Percentiles rank a stretch among this genome's conserved stretches.
Conservation (phyloP, 2,797 vertebrate species). For the Sandelia bainsii region DNA sequence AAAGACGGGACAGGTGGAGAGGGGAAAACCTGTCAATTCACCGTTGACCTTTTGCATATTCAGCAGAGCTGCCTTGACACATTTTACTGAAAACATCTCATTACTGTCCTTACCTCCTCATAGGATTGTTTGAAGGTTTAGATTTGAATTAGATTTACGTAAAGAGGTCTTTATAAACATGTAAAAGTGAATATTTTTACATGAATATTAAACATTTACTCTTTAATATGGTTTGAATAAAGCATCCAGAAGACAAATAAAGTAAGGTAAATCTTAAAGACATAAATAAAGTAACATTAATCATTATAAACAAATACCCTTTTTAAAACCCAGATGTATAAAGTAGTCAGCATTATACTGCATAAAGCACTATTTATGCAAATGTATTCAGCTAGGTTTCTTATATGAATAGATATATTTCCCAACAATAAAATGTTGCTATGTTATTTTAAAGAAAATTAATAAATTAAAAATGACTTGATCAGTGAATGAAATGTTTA, state of each 20-base stretch:
- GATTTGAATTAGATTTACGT: no score
- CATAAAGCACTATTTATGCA: neutral
- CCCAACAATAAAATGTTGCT: no score
- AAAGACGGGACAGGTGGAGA: conserved; percentile 59
- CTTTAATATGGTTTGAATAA: no score
- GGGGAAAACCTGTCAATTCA: conserved; percentile 23
- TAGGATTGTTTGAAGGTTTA: no score
- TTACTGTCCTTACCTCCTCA: neutral
- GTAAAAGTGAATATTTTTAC: no score
- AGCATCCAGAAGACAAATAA: neutral
- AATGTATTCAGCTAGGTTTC: no score
- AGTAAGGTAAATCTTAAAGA: neutral
- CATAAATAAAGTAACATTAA: neutral
- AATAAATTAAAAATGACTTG: no score
- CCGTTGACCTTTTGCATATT: neutral
- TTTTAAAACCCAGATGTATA: neutral
- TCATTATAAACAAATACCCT: neutral
- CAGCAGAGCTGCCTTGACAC: conserved; percentile 3
- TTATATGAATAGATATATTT: no score
- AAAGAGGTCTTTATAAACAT: no score
- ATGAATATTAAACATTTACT: no score
- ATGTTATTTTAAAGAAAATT: neutral
- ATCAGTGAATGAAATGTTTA: neutral
- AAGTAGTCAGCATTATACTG: neutral
- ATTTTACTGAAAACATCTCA: neutral